Evolutionary conservation across 2,113 vertebrate genomes (phyloP).

Genomic region (Ailuropoda melanoleuca): DNA sequence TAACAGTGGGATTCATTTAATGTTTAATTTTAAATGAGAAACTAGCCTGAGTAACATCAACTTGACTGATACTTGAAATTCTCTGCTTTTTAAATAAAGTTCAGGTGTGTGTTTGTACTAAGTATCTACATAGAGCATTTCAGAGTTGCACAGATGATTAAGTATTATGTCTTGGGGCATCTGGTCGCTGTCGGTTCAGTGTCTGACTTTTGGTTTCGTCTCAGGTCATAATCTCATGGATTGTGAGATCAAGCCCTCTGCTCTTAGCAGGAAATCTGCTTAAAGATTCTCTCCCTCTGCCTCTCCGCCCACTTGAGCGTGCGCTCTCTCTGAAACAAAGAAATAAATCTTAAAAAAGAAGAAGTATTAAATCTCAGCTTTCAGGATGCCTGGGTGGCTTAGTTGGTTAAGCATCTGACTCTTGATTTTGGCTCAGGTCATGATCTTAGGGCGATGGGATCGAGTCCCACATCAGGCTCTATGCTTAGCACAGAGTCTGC

Average conservation of each 20-base stretch:
- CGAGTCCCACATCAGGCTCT: not conserved
- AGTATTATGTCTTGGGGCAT: too few species aligned
- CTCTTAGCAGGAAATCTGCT: too few species aligned
- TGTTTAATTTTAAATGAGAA: constrained; percentile 27
- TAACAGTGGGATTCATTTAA: not conserved
- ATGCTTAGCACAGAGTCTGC: too few species aligned
- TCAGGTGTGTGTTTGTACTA: not conserved
- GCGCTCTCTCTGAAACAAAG: too few species aligned
- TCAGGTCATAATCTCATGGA: too few species aligned
- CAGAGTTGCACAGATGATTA: not conserved
- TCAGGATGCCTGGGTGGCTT: not conserved
- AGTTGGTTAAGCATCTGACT: not conserved
- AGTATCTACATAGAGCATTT: not conserved
- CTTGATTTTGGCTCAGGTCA: not conserved
- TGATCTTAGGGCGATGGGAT: not conserved
- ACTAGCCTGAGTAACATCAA: not conserved
- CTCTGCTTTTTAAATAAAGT: not conserved
- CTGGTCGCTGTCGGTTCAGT: too few species aligned
- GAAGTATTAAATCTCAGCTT: not conserved
- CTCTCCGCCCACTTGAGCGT: too few species aligned
- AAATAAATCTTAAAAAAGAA: too few species aligned
- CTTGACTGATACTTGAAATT: not conserved
- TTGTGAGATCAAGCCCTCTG: too few species aligned
- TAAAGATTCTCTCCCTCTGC: too few species aligned
- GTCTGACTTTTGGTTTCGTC: too few species aligned